Evolutionary conservation across 2,113 vertebrate genomes (phyloP).

Genomic region (Ramphastos sulfuratus): DNA sequence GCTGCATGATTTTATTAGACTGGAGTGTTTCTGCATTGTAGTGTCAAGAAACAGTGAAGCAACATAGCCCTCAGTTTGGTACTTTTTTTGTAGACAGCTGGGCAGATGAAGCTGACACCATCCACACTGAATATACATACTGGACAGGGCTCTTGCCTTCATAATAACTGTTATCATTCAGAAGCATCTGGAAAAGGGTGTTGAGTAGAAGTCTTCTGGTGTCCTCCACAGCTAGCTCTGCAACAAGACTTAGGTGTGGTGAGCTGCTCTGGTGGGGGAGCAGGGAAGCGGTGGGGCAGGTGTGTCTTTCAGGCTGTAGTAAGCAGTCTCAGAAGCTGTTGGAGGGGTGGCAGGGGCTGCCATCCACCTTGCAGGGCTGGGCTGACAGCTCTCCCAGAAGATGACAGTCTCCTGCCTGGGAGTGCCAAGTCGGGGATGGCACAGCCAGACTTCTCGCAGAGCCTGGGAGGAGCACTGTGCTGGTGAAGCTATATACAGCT

Average conservation of each 20-base stretch:
- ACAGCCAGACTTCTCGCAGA: not conserved
- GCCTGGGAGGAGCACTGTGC: fast-evolving
- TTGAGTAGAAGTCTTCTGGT: fast-evolving
- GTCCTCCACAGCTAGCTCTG: not conserved
- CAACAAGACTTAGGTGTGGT: not conserved
- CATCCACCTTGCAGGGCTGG: fast-evolving
- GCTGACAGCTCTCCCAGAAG: not conserved
- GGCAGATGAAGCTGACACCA: not conserved
- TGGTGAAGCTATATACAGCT: not conserved
- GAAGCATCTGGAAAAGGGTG: not conserved
- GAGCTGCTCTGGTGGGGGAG: not conserved
- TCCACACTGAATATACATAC: fast-evolving
- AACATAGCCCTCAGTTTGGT: too few species aligned
- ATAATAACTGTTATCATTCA: not conserved
- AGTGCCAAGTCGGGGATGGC: not conserved
- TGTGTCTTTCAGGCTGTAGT: not conserved
- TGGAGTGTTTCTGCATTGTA: not conserved
- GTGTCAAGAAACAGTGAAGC: not conserved
- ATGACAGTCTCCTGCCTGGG: not conserved
- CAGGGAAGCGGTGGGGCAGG: not conserved
- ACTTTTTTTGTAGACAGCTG: not conserved
- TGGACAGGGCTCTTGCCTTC: not conserved
- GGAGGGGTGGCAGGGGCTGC: not conserved
- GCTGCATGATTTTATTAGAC: not conserved
- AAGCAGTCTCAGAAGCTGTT: not conserved